These are phyloP conservation scores for Diglossa brunneiventris DNA, from an alignment of 2,113 vertebrate genomes.

Conservation along the genomic window DNA sequence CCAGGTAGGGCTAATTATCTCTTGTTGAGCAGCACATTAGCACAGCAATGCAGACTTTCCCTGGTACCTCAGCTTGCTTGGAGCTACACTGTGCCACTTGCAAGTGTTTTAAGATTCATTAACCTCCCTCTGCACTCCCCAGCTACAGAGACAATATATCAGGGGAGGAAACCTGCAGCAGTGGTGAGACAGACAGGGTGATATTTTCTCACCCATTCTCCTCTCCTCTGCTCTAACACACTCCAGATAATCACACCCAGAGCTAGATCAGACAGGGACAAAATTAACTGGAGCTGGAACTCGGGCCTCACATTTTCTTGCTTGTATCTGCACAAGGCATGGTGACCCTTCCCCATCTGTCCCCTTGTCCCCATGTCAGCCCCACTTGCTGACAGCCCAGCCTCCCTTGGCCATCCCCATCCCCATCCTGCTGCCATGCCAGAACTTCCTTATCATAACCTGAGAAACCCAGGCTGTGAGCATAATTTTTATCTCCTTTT, in stretches of 20 bases:
- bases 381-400: neutral
- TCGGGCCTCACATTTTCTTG: neutral
- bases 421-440: no score
- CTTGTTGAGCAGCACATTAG: neutral
- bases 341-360: neutral
- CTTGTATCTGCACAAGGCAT: slow-evolving; percentile 8
- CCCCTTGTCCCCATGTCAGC: neutral
- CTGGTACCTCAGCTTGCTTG: neutral
- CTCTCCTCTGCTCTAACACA: slow-evolving; percentile 22
- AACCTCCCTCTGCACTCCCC: slow-evolving; percentile 28
- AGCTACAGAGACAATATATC: slow-evolving; percentile 18
- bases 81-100: slow-evolving; percentile 22
- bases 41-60: neutral
- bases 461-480: no score
- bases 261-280: slow-evolving; percentile 45
- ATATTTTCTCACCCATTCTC: slow-evolving; percentile 38
- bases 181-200: slow-evolving; percentile 15
- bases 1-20: slow-evolving; percentile 20
- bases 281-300: slow-evolving; percentile 10
- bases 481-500: no score
- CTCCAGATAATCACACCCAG: slow-evolving; percentile 18
- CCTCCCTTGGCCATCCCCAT: neutral
- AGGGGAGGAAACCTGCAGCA: slow-evolving; percentile 32
- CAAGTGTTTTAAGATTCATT: slow-evolving; percentile 52
- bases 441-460: no score